Evolutionary conservation across 2,113 vertebrate genomes (phyloP), one percentile per base, ranked within the genome.

Genomic region (Phalacrocorax aristotelis): DNA sequence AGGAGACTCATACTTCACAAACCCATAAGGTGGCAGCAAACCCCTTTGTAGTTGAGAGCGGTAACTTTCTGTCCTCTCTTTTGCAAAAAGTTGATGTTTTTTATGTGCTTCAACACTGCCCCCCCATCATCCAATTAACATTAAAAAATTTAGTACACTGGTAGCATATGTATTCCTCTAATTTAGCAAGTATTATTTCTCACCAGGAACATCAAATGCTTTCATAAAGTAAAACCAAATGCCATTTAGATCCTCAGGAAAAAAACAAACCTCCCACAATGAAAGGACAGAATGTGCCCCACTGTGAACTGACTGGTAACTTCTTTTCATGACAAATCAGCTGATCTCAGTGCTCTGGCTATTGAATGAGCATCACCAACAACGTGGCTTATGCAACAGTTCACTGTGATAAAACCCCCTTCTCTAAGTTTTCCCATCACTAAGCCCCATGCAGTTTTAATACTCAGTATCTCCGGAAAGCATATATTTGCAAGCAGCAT

Each of bases 21-120:
- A 6, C 64, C 98, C 98, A 98, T 78, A 79, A 97, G 98, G 90
- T 98, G 98, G 98, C 98, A 98, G 98, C 97, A 98, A 97, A 97
- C 40, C 22, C 92, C 98, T 95, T 85, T 88, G 60, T 55, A 95
- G 78, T 9, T 26, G 69, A 83, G 27, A 42, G 15, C 2, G 0
- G 21, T n/a, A 72, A 42, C 32, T 16, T 52, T 76, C 54, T 13
- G 26, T 16, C 30, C 8, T 0, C 9, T 51, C 7, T 58, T 68
- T 40, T 10, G 49, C n/a, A 36, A 51, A 5, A 61, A 57, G 22
- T 5, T 22, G 7, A 14, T 36, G 26, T 0, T 40, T 38, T 51
- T 38, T 4, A 58, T 21, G 13, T 14, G 7, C 26, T 83, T 68
- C 65, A 68, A 5, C 7, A 46, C 10, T 2, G 0, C 7, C 7